Percentiles rank a stretch among this genome's conserved stretches.
phyloP scores from a whole-genome alignment of 2,888 invertebrate genomes.

The Entomobrya proxima region DNA sequence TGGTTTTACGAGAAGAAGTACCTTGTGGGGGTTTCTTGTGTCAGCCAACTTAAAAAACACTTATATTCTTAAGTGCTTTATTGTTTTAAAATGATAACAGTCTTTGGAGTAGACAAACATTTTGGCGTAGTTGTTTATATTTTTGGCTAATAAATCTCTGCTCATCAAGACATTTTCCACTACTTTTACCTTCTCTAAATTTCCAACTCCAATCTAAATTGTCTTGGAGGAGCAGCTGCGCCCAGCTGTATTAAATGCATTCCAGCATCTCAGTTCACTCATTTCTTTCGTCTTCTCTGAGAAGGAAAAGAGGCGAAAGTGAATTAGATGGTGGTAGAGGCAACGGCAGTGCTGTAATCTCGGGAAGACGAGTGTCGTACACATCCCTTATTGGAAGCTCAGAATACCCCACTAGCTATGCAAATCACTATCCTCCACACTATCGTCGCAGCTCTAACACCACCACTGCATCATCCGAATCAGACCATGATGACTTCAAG shows the following conservation, averaged over 20 bases:
- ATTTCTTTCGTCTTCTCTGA: constrained; percentile 68
- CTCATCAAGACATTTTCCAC: background rate
- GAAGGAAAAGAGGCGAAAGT: constrained; percentile 68
- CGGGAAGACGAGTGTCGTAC: constrained; percentile 58
- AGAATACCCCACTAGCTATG: constrained; percentile 69
- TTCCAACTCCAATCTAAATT: background rate
- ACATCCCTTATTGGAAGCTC: constrained; percentile 59
- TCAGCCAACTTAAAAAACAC: too few relatives aligned
- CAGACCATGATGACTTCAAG: constrained; percentile 56
- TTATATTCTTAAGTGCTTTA: too few relatives aligned
- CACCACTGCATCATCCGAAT: constrained; percentile 57
- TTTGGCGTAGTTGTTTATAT: too few relatives aligned
- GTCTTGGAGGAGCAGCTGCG: constrained; percentile 50
- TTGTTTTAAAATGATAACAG: too few relatives aligned
- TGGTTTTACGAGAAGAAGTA: too few relatives aligned
- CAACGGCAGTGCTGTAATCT: constrained; percentile 5
- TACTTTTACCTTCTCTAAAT: background rate
- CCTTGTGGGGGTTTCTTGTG: too few relatives aligned
- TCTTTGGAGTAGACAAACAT: too few relatives aligned
- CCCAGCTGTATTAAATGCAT: constrained; percentile 69
- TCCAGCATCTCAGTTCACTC: constrained; percentile 70
- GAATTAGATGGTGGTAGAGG: constrained; percentile 62
- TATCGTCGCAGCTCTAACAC: constrained; percentile 32
- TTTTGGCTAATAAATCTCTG: background rate
- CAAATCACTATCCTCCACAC: constrained; percentile 53